Evolutionary conservation across 2,113 vertebrate genomes (phyloP).

Genomic region (Syngnathoides biaculeatus): DNA sequence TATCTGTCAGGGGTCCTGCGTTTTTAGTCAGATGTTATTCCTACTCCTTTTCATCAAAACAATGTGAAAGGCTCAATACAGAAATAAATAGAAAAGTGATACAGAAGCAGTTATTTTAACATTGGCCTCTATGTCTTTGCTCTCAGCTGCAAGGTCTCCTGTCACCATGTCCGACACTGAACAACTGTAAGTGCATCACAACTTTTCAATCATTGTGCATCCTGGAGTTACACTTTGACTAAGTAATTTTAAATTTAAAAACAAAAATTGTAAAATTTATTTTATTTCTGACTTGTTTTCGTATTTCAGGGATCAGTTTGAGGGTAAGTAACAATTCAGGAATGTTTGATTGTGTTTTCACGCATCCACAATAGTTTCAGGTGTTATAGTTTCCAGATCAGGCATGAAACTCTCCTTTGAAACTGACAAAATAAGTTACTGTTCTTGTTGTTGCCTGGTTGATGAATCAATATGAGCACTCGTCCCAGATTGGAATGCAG

Average conservation of each 20-base stretch:
- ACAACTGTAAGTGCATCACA: slow-evolving; percentile 81
- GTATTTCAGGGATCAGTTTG: slow-evolving; percentile 78
- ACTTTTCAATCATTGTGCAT: not conserved
- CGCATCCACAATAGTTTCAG: not conserved
- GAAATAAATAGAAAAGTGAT: not conserved
- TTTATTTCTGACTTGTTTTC: slow-evolving; percentile 18
- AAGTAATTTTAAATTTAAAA: not conserved
- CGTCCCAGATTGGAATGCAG: not conserved
- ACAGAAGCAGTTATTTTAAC: not conserved
- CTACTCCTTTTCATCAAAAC: slow-evolving; percentile 1
- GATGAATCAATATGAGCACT: not conserved
- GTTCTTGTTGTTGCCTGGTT: not conserved
- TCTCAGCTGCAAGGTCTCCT: slow-evolving; percentile 68
- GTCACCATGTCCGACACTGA: slow-evolving; percentile 89
- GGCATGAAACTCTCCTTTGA: slow-evolving; percentile 4
- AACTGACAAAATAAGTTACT: not conserved
- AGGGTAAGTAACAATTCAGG: slow-evolving; percentile 79
- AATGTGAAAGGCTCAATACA: not conserved
- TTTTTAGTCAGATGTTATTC: not conserved
- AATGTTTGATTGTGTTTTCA: slow-evolving; percentile 11
- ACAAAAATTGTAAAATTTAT: not conserved
- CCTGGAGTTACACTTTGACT: not conserved
- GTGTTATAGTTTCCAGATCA: not conserved
- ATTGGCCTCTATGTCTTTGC: slow-evolving; percentile 10
- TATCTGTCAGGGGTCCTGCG: not conserved